Conservation (phyloP, 2,888 invertebrate genomes). For the Trisateles emortualis region DNA sequence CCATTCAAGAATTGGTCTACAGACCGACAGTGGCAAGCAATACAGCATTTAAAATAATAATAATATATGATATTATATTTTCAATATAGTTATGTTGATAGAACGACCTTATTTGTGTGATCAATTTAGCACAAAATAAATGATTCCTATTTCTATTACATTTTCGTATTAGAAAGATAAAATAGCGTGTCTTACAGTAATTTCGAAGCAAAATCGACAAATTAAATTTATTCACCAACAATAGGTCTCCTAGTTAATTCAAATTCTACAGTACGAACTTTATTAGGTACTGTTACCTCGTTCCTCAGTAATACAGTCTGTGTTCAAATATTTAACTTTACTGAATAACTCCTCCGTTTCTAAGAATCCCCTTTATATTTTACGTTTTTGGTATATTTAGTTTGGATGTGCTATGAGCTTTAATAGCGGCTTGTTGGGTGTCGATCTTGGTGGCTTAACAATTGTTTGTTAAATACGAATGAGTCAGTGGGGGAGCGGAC, state of each 20-base stretch:
- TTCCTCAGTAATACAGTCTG: conserved; percentile 22
- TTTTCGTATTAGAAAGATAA: conserved; percentile 2
- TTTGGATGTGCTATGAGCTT: conserved; percentile 3
- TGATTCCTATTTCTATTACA: conserved; percentile 1
- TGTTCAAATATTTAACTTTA: conserved; percentile 34
- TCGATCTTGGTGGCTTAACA: conserved; percentile 8
- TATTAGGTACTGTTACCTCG: conserved; percentile 19
- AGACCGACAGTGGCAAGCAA: no score
- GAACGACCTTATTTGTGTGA: no score
- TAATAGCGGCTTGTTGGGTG: conserved; percentile 4
- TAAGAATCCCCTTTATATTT: conserved; percentile 4
- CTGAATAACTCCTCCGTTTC: conserved; percentile 23
- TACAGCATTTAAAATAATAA: no score
- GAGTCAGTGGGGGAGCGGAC: neutral
- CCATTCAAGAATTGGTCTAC: no score
- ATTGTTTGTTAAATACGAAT: conserved; percentile 8
- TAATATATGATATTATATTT: no score
- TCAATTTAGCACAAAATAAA: no score
- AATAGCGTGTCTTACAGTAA: conserved; percentile 11
- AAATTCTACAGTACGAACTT: conserved; percentile 27
- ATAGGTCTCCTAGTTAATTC: conserved; percentile 25
- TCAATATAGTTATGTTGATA: no score
- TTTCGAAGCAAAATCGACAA: conserved; percentile 32
- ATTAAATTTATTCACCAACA: conserved; percentile 36
- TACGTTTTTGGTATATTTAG: conserved; percentile 24